Percentiles rank a stretch among this genome's conserved stretches.
These are phyloP conservation scores for Acronicta aceris DNA, from an alignment of 2,888 invertebrate species.

Conservation along the genomic window DNA sequence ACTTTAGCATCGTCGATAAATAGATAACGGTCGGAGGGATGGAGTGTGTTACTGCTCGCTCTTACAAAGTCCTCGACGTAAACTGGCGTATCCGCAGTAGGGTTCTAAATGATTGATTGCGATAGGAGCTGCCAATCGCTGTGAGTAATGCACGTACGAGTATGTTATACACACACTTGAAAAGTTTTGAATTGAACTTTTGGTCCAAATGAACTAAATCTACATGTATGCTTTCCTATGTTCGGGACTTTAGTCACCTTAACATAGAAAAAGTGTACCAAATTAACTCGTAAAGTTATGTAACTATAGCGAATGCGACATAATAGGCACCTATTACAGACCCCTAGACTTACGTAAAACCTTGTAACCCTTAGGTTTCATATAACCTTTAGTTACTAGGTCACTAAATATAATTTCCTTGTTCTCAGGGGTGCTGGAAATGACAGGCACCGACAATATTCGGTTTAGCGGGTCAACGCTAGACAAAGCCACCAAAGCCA, in stretches of 20 bases:
- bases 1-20: too few species aligned
- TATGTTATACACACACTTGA: background rate
- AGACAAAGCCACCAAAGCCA: slow-evolving; percentile 99
- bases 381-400: too few species aligned
- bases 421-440: slow-evolving; percentile 93
- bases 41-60: slow-evolving; percentile 8
- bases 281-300: too few species aligned
- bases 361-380: too few species aligned
- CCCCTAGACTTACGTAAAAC: too few species aligned
- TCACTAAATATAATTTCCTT: slow-evolving; percentile 13
- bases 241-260: too few species aligned
- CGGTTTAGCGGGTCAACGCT: slow-evolving; percentile 99
- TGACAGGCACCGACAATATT: slow-evolving; percentile 95
- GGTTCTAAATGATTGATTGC: slow-evolving; percentile 28
- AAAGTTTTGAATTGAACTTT: background rate
- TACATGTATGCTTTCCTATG: too few species aligned
- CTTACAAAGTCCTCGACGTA: slow-evolving; percentile 10
- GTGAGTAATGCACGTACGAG: slow-evolving; percentile 8
- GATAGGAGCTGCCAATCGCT: slow-evolving; percentile 23
- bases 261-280: too few species aligned
- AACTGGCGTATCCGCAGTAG: slow-evolving; percentile 27
- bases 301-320: too few species aligned
- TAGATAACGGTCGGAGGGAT: slow-evolving; percentile 4
- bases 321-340: too few species aligned
- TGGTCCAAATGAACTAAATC: too few species aligned